Conservation (phyloP, 2,888 invertebrate species). For the Tyria jacobaeae region DNA sequence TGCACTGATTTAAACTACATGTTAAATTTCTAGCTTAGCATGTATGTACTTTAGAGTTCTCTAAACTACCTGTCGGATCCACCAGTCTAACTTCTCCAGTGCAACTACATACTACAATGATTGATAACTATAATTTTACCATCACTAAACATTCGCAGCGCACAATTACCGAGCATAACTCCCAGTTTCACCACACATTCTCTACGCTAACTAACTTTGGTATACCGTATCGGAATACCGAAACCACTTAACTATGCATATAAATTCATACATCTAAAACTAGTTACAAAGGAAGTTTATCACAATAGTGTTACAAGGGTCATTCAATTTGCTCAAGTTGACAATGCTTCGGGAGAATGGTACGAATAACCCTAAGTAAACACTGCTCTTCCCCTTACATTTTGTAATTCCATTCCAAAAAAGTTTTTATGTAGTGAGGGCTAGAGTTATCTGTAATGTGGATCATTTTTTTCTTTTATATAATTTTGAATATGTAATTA, state of each 20-base stretch:
- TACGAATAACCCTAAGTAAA: constrained; percentile 53
- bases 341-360: constrained; percentile 48
- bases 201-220: constrained; percentile 17
- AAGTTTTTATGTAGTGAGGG: constrained; percentile 11
- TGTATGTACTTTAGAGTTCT: neutral
- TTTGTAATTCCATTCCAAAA: constrained; percentile 23
- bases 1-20: too few relatives aligned
- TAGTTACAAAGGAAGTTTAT: constrained; percentile 52
- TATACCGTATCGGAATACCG: constrained; percentile 18
- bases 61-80: neutral
- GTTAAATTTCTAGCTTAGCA: too few relatives aligned
- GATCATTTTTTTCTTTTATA: neutral
- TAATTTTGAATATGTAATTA: too few relatives aligned
- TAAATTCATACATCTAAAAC: constrained; percentile 48
- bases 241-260: constrained; percentile 48
- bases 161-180: constrained; percentile 10
- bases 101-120: constrained; percentile 1
- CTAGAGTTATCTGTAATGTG: neutral
- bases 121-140: constrained; percentile 14
- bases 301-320: constrained; percentile 53
- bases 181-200: constrained; percentile 8
- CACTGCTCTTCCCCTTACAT: constrained; percentile 31
- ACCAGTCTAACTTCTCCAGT: neutral
- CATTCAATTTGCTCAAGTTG: constrained; percentile 55
- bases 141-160: constrained; percentile 3